These are phyloP conservation scores for Polia nebulosa DNA, from an alignment of 2,888 invertebrate species.

Conservation along the genomic window DNA sequence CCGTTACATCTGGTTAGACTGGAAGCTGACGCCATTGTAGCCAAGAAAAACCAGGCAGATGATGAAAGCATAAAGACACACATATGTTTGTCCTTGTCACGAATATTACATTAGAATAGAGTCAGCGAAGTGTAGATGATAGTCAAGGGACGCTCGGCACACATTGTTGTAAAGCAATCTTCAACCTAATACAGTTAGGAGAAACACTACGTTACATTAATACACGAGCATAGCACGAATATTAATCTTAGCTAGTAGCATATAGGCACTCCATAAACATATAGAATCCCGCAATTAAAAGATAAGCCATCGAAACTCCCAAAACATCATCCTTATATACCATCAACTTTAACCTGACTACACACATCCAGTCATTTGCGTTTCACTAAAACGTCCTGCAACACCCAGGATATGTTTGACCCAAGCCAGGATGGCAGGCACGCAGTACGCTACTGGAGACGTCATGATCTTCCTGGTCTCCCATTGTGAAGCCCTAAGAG, in stretches of 20 bases:
- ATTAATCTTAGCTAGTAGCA: background rate
- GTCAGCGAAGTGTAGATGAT: slow-evolving; percentile 17
- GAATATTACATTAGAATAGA: too few relatives aligned
- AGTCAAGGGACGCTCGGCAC: background rate
- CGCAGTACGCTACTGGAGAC: slow-evolving; percentile 83
- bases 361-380: background rate
- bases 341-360: background rate
- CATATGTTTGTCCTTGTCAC: slow-evolving; percentile 4
- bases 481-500: slow-evolving; percentile 95
- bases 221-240: background rate
- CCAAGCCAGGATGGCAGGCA: slow-evolving; percentile 95
- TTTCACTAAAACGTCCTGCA: slow-evolving; percentile 39
- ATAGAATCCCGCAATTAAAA: background rate
- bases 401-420: slow-evolving; percentile 85
- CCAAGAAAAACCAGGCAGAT: too few relatives aligned
- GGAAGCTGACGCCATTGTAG: background rate
- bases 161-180: background rate
- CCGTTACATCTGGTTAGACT: background rate
- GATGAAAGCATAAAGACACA: background rate
- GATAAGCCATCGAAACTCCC: background rate
- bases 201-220: background rate
- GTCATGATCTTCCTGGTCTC: slow-evolving; percentile 96
- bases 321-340: slow-evolving; percentile 2
- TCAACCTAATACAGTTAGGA: background rate
- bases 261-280: background rate